Conservation (phyloP, 2,888 invertebrate genomes). For the Melitaea athalia region DNA sequence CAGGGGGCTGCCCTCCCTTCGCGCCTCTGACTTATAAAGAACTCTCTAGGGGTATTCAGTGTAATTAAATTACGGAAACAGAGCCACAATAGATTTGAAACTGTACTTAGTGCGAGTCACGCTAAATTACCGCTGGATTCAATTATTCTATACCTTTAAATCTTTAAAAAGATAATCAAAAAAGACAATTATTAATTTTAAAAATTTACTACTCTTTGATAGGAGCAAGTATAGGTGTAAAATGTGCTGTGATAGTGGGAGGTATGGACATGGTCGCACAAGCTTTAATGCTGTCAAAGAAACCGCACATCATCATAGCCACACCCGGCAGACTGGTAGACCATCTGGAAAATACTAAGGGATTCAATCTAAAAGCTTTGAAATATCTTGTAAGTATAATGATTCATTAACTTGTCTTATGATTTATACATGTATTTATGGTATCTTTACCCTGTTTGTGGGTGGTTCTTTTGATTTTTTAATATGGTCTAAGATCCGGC, state of each 20-base stretch:
- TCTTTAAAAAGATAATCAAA: neutral
- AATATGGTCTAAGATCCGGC: no score
- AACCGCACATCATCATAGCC: conserved; percentile 98
- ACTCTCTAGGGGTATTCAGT: no score
- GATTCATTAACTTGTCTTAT: neutral
- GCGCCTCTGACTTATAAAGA: no score
- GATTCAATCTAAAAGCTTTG: conserved; percentile 94
- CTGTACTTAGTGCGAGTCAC: no score
- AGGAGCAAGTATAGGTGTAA: conserved; percentile 95
- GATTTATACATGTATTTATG: no score
- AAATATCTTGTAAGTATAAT: conserved; percentile 88
- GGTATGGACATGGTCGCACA: conserved; percentile 99
- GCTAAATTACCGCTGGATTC: no score
- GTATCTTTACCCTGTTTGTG: no score
- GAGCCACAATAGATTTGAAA: no score
- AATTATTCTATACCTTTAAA: no score
- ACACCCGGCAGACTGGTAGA: conserved; percentile 98
- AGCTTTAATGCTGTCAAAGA: conserved; percentile 93
- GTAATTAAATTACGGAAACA: no score
- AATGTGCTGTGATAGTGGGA: conserved; percentile 98
- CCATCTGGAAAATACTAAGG: conserved; percentile 98
- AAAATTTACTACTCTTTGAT: conserved; percentile 5
- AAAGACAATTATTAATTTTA: neutral
- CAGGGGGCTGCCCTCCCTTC: no score
- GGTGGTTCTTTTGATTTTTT: no score